Base-by-base conservation (phyloP, 2,113 vertebrate species). In the Gavialis gangeticus region DNA sequence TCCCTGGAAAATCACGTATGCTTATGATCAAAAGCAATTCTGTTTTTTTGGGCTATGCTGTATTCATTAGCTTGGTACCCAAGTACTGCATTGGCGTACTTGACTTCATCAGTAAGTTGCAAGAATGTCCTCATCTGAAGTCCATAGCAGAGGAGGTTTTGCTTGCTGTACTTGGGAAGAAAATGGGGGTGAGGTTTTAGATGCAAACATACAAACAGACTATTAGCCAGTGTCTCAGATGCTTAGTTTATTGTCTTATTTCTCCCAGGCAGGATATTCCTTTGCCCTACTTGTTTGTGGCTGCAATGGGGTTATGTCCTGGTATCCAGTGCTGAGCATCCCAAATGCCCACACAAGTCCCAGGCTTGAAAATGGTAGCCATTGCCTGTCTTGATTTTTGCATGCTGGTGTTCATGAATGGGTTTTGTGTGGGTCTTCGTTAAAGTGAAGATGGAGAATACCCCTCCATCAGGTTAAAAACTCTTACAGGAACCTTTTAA, bases 311-410 rank as follows among this genome's bases (percentile, higher is more conserved):
- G 54, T 37, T 62, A 75, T 88, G 75, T 75, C 79, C 63, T 69
- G 69, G 14, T 34, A 67, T 18, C 3, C 79, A 1, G 1, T 64
- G 75, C 66, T 3, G 5, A n/a, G 62, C 1, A 0, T 12, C 67
- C n/a, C 15, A 1, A 0, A 0, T 66, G 59, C 57, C 69, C 15
- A 27, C 73, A 66, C 90, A 67, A 86, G 15, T 8, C 57, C 19
- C 60, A 81, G 91, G 59, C 69, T 60, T n/a, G 59, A 77, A 24
- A 85, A 13, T 75, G 17, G 82, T 12, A 85, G 67, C 89, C 88
- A 75, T 22, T 30, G 30, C 73, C 78, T 78, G 30, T 59, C 66
- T 89, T 63, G 59, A 2, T 30, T 24, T 83, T 55, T 37, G 34
- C 57, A 84, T 11, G 13, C 84, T 77, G 16, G 55, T 54, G 37